These are phyloP conservation scores for Palaemon carinicauda DNA, from an alignment of 1,140 invertebrate genomes.

Conservation along the genomic window DNA sequence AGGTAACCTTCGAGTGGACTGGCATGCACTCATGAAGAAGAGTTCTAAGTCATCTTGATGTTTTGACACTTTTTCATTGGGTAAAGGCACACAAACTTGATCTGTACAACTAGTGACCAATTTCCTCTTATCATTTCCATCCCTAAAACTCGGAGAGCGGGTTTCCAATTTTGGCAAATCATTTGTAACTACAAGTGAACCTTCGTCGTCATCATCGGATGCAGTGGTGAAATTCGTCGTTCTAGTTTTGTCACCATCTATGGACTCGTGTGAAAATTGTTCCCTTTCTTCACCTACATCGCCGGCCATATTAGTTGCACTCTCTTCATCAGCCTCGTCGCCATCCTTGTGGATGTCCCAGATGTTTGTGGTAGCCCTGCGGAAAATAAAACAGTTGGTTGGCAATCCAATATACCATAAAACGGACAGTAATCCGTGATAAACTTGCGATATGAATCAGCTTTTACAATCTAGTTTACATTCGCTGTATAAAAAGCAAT, in stretches of 20 bases:
- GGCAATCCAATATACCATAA: too few species aligned
- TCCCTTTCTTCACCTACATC: not conserved
- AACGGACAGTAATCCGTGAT: too few species aligned
- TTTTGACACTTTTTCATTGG: not conserved
- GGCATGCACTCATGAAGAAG: slow-evolving; percentile 14
- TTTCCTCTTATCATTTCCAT: too few species aligned
- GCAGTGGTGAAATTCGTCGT: too few species aligned
- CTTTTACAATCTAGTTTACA: too few species aligned
- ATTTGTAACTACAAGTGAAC: too few species aligned
- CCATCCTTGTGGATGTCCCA: not conserved
- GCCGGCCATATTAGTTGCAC: not conserved
- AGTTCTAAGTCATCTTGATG: slow-evolving; percentile 8
- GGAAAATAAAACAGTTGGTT: not conserved
- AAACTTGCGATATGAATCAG: too few species aligned
- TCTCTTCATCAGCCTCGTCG: not conserved
- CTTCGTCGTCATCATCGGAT: too few species aligned
- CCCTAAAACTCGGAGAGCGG: too few species aligned
- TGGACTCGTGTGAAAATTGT: not conserved
- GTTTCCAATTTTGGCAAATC: too few species aligned
- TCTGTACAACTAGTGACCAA: not conserved
- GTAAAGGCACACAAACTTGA: not conserved
- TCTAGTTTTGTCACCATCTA: too few species aligned
- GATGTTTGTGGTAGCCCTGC: not conserved
- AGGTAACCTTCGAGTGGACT: not conserved
- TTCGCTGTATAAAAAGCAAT: too few species aligned